Evolutionary conservation across 1,140 invertebrate species (phyloP).

Genomic region (Gryon sp.): DNA sequence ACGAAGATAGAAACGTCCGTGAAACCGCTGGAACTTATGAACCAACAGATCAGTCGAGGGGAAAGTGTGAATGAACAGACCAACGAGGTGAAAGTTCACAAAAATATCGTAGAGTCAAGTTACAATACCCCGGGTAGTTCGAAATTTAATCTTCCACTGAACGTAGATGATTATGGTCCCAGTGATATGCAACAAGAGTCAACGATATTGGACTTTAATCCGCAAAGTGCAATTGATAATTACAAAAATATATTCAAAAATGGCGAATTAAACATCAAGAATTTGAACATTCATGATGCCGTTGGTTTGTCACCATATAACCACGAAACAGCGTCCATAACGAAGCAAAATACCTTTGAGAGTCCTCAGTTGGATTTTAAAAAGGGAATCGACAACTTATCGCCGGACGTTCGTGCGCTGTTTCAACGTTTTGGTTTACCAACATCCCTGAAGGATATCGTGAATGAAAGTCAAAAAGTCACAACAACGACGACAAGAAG

Average conservation of each 20-base stretch:
- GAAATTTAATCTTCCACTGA: conserved; percentile 38
- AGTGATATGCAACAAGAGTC: conserved; percentile 5
- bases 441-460: conserved; percentile 51
- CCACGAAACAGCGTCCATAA: conserved; percentile 47
- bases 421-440: conserved; percentile 75
- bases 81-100: conserved; percentile 39
- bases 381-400: conserved; percentile 72
- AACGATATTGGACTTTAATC: neutral
- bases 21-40: conserved; percentile 74
- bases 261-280: conserved; percentile 5
- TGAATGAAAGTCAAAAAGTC: conserved; percentile 12
- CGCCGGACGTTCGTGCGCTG: conserved; percentile 73
- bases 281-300: conserved; percentile 43
- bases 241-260: conserved; percentile 28
- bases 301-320: conserved; percentile 38
- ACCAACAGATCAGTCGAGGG: conserved; percentile 73
- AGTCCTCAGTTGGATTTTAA: conserved; percentile 57
- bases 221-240: conserved; percentile 5
- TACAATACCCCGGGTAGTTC: conserved; percentile 9
- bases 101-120: conserved; percentile 48
- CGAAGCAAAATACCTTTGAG: conserved; percentile 68
- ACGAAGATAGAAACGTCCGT: conserved; percentile 66
- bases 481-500: conserved; percentile 62
- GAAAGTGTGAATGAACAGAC: conserved; percentile 30
- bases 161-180: conserved; percentile 12